Evolutionary conservation across 2,888 invertebrate species (phyloP), one percentile per base, ranked within the genome.

Genomic region (Apodemia hepburni): DNA sequence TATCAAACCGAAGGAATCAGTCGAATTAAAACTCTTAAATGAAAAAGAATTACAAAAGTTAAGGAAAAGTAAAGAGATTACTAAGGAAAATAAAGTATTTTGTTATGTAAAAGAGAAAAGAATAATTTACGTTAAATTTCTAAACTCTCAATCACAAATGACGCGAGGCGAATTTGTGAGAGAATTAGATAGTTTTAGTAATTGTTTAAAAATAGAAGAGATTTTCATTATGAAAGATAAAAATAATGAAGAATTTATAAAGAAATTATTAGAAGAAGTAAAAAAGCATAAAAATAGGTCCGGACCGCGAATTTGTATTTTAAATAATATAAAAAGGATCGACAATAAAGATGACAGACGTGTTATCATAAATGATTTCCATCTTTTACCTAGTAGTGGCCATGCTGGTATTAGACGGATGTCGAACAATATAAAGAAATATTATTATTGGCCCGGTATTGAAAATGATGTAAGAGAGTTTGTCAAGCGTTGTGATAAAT

Each of bases 371-470:
- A 68, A 70, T 61, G 71, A 70, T 33, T 69, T 67, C 38, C 68
- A 70, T 59, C 57, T 70, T 11, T 42, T 70, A 18, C 71, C 68
- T 12, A 68, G 64, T 7, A 66, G 68, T 63, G 66, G 65, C 33
- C 68, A 68, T 59, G 66, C 66, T 18, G 66, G 68, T n/a, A 68
- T 71, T 8, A 65, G 66, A 27, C 22, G 70, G 11, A 72, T 72
- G 71, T 11, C 59, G 0, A 73, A 68, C 61, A 71, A 69, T 63
- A 67, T 69, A 12, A 67, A 68, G 62, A 69, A 60, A 60, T 66
- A 67, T 61, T 70, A 68, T 51, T 69, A 62, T 64, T 70, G 68
- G 69, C 58, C 68, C 47, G 60, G 58, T 9, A 60, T 72, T 27
- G 64, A 61, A 22, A 57, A 64, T 12, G 69, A 70, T 54, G 63